Evolutionary conservation across 2,113 vertebrate species (phyloP).

Genomic region (Hippocampus barbouri): DNA sequence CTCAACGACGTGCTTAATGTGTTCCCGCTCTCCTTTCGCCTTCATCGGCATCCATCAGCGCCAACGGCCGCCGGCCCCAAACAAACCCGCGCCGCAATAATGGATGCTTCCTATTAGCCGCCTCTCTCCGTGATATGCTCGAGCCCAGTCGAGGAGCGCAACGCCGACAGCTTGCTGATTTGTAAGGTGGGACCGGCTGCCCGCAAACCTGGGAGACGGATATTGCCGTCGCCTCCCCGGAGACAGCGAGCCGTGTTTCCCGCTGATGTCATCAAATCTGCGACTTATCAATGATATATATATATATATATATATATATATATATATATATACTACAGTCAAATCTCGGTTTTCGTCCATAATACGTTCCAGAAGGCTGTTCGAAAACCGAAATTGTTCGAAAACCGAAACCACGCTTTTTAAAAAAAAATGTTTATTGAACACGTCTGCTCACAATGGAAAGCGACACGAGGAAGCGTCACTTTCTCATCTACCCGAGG

Average conservation of each 20-base stretch:
- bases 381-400: too few relatives aligned
- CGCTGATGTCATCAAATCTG: slow-evolving; percentile 57
- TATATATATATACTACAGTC: too few relatives aligned
- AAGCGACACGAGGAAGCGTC: too few relatives aligned
- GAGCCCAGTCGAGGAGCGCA: slow-evolving; percentile 20
- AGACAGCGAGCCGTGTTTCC: slow-evolving; percentile 39
- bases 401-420: too few relatives aligned
- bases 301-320: not conserved
- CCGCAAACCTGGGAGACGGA: slow-evolving; percentile 35
- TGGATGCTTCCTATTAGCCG: slow-evolving; percentile 59
- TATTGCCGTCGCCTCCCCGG: slow-evolving; percentile 52
- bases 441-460: too few relatives aligned
- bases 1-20: slow-evolving; percentile 52
- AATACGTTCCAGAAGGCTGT: too few relatives aligned
- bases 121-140: slow-evolving; percentile 39
- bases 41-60: slow-evolving; percentile 57
- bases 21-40: slow-evolving; percentile 23
- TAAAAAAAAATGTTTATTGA: too few relatives aligned
- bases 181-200: slow-evolving; percentile 38
- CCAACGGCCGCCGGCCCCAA: slow-evolving; percentile 56
- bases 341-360: too few relatives aligned
- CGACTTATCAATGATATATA: slow-evolving; percentile 25
- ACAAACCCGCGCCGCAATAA: slow-evolving; percentile 52
- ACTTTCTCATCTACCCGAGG: too few relatives aligned
- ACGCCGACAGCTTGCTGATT: slow-evolving; percentile 45